phyloP scores from a whole-genome alignment of 2,113 vertebrate genomes.

The Rhagologus leucostigma region DNA sequence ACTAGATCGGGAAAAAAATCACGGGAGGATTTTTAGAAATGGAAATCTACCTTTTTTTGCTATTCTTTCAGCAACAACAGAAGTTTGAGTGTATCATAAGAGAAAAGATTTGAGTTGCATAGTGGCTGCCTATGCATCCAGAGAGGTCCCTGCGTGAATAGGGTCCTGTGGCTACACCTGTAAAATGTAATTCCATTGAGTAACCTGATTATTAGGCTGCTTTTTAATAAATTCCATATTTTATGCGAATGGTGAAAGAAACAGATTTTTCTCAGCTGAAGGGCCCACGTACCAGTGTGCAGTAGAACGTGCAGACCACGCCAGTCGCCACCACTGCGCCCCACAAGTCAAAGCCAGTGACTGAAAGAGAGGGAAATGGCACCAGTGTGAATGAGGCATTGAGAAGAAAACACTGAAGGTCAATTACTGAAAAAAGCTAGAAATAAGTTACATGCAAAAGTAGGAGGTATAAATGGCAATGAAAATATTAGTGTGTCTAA shows the following conservation, averaged over 20 bases:
- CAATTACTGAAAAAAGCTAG: not conserved
- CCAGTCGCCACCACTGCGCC: constrained; percentile 85
- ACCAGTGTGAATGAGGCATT: not conserved
- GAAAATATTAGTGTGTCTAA: not conserved
- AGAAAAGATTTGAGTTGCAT: not conserved
- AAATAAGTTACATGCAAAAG: not conserved
- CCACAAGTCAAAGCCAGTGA: constrained; percentile 87
- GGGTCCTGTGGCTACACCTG: not conserved
- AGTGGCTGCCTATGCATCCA: not conserved
- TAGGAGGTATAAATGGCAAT: not conserved
- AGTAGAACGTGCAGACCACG: constrained; percentile 89
- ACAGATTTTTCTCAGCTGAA: not conserved
- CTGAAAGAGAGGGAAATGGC: constrained; percentile 63
- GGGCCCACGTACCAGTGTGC: constrained; percentile 80
- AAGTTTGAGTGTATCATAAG: not conserved
- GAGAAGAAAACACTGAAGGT: not conserved
- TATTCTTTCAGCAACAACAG: not conserved
- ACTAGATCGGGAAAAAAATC: not conserved
- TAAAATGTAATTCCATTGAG: not conserved
- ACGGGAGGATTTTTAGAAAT: not conserved
- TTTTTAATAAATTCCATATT: not conserved
- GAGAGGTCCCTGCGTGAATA: not conserved
- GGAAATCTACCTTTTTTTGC: not conserved
- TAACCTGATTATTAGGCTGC: not conserved
- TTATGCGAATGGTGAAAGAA: not conserved